Percentiles rank a stretch among this genome's conserved stretches.
Evolutionary conservation across 2,113 vertebrate genomes (phyloP).

Genomic region (Eira barbara): DNA sequence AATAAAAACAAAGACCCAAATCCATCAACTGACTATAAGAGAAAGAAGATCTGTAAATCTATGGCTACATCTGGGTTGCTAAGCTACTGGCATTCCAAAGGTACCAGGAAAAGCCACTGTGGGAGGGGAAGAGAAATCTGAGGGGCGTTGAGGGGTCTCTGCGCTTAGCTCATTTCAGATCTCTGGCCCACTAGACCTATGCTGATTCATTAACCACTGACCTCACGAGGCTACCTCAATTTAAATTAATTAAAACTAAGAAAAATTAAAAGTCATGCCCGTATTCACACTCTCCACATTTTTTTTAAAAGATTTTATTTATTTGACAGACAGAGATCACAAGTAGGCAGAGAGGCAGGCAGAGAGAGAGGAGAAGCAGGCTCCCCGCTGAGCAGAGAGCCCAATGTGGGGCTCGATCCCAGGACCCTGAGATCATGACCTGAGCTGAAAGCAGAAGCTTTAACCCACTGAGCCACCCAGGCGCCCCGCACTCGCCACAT

Average conservation of each 20-base stretch:
- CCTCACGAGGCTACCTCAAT: neutral
- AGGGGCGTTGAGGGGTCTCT: neutral
- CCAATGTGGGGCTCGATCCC: too few relatives aligned
- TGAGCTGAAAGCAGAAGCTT: too few relatives aligned
- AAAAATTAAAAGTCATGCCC: neutral
- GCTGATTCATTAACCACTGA: neutral
- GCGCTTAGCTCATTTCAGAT: constrained; percentile 36
- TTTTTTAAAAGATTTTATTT: too few relatives aligned
- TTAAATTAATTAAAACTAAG: neutral
- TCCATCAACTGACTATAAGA: neutral
- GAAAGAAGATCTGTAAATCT: neutral
- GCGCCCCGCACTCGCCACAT: neutral
- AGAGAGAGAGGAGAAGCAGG: too few relatives aligned
- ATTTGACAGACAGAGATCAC: too few relatives aligned
- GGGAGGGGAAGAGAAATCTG: neutral
- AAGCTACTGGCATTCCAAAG: neutral
- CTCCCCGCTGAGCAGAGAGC: too few relatives aligned
- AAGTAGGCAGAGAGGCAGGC: too few relatives aligned
- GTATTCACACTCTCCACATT: neutral
- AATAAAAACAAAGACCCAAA: constrained; percentile 4
- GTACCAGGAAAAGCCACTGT: neutral
- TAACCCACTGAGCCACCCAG: too few relatives aligned
- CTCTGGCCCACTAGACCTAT: constrained; percentile 39
- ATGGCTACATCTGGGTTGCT: neutral
- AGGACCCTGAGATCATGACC: too few relatives aligned